phyloP scores from a whole-genome alignment of 2,797 vertebrate species.

The Anisognathus igniventris region DNA sequence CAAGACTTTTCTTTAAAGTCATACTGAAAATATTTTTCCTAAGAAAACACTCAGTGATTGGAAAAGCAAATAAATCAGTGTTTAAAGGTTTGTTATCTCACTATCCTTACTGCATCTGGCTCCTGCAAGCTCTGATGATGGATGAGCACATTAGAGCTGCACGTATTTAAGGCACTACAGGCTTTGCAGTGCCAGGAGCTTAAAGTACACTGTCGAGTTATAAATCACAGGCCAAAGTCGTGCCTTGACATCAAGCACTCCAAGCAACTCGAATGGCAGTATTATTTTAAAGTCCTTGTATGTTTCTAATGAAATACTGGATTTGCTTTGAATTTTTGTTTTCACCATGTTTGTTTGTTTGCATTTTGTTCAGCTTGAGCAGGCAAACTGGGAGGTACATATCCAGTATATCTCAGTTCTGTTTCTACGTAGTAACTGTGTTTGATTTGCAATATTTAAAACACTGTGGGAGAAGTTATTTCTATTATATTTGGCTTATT shows the following conservation, averaged over 20 bases:
- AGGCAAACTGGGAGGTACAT: background rate
- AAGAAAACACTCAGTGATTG: constrained; percentile 42
- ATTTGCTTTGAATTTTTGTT: constrained; percentile 5
- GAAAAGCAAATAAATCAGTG: constrained; percentile 58
- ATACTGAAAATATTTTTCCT: constrained; percentile 43
- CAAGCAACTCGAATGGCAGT: background rate
- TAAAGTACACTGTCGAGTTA: constrained; percentile 38
- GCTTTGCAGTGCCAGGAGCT: constrained; percentile 47
- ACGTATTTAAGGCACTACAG: constrained; percentile 44
- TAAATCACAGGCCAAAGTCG: constrained; percentile 41
- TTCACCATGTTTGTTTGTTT: constrained; percentile 22
- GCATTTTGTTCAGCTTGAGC: background rate
- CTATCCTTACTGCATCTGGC: constrained; percentile 24
- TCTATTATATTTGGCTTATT: background rate
- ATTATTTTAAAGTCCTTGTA: background rate
- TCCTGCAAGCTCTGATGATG: constrained; percentile 48
- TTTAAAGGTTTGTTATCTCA: constrained; percentile 57
- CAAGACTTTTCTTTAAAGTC: constrained; percentile 43
- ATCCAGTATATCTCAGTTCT: background rate
- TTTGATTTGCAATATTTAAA: background rate
- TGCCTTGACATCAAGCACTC: constrained; percentile 18
- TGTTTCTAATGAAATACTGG: constrained; percentile 4
- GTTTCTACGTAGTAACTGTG: background rate
- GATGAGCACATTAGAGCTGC: constrained; percentile 51
- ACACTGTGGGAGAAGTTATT: background rate